Evolutionary conservation across 2,888 invertebrate species (phyloP), one percentile per base, ranked within the genome.

Genomic region (Drosophila longiperda): DNA sequence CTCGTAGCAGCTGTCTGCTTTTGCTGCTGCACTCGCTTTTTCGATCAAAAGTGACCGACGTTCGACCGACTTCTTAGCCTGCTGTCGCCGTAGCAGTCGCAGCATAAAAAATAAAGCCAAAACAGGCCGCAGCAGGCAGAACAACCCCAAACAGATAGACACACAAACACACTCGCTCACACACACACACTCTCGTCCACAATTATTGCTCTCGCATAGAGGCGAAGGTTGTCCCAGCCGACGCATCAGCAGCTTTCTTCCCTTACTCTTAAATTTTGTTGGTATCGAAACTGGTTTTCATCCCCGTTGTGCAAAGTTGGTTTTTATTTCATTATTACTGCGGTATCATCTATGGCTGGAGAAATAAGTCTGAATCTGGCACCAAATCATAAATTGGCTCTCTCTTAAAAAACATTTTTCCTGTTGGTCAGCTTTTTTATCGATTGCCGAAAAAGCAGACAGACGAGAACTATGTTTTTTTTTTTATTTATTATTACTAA

Each of bases 271-370:
- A 66, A 52, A 68, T 67, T 69, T 50, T 48, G 49, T 40, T 34
- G 33, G 20, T 49, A 36, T 38, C 6, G 17, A 80, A 80, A 80
- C 89, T 79, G 79, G 89, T 87, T 84, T 84, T 84, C 84, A 84
- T 84, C 84, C 89, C 84, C 67, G 89, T 79, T 71, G 79, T 63
- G 60, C 74, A 57, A 82, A 79, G 73, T 82, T 83, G 73, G 68
- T 78, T 87, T 83, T 81, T 73, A 81, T 87, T 89, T 89, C 52
- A 83, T 86, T 88, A 89, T 70, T 45, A 69, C 67, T 55, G 64
- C 59, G 60, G 66, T 65, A 74, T 68, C 45, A 23, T 23, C 45
- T 45, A 45, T 45, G 62, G 79, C 49, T 72, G 70, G 75, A 70
- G 84, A 67, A 77, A 80, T 77, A 73, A 45, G 15, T 15, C 45